phyloP scores from a whole-genome alignment of 2,113 vertebrate genomes.

The Cyanocitta stelleri region DNA sequence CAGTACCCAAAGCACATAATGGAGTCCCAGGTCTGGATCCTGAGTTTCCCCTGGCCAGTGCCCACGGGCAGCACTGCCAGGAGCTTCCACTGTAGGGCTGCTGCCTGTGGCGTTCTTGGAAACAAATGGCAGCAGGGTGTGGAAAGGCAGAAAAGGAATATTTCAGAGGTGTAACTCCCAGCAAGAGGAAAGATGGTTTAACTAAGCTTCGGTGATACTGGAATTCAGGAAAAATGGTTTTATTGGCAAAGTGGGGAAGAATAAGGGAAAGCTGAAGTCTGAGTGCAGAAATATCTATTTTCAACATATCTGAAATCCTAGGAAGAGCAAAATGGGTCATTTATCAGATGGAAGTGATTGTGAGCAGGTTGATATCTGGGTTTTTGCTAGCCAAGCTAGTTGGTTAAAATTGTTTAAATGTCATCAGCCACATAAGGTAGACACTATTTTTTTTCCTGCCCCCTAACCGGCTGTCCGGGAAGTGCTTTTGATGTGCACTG shows the following conservation, averaged over 20 bases:
- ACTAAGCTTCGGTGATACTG: background rate
- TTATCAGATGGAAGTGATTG: background rate
- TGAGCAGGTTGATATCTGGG: background rate
- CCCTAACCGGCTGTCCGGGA: background rate
- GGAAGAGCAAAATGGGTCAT: background rate
- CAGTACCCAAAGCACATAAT: background rate
- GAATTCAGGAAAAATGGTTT: background rate
- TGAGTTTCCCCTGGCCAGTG: background rate
- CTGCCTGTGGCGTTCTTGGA: rapidly evolving
- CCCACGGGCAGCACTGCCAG: rapidly evolving
- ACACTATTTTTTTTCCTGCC: background rate
- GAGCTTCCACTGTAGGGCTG: background rate
- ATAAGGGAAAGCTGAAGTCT: background rate
- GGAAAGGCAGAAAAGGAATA: background rate
- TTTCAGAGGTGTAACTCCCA: background rate
- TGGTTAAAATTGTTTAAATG: background rate
- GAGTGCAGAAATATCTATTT: background rate
- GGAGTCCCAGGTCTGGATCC: rapidly evolving
- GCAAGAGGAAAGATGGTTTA: background rate
- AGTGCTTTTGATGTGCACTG: background rate
- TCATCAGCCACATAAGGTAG: background rate
- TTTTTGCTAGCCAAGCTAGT: background rate
- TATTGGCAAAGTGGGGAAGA: background rate
- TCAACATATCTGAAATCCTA: background rate
- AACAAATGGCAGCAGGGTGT: background rate